phyloP scores from a whole-genome alignment of 2,113 vertebrate genomes.

The Albula glossodonta region DNA sequence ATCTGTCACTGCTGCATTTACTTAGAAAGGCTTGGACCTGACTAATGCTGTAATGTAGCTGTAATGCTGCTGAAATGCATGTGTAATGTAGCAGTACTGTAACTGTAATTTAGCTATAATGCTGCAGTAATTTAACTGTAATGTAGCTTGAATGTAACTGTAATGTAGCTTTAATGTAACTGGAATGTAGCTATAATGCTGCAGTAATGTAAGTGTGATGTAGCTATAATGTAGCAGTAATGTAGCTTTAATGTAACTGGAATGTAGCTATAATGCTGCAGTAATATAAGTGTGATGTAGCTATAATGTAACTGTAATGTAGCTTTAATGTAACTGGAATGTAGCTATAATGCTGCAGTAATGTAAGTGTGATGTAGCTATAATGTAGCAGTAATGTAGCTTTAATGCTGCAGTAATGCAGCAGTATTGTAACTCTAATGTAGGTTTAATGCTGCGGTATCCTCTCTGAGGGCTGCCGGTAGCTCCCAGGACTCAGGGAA shows the following conservation, averaged over 20 bases:
- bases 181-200: too few relatives aligned
- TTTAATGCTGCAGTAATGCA: constrained; percentile 20
- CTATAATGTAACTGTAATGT: neutral
- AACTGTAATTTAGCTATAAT: too few relatives aligned
- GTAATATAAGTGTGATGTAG: constrained; percentile 11
- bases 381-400: neutral
- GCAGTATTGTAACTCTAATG: neutral
- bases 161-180: constrained; percentile 14
- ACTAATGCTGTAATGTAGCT: neutral
- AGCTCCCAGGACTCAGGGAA: constrained; percentile 59
- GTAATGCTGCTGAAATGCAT: neutral
- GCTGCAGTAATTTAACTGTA: constrained; percentile 7
- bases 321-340: neutral
- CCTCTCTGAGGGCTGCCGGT: constrained; percentile 53
- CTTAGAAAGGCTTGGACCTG: too few relatives aligned
- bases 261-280: constrained; percentile 18
- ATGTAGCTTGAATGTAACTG: constrained; percentile 16
- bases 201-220: too few relatives aligned
- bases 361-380: too few relatives aligned
- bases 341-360: too few relatives aligned
- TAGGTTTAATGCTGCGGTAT: constrained; percentile 38
- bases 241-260: neutral
- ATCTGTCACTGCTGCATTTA: too few relatives aligned
- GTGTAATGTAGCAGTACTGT: constrained; percentile 7
- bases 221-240: too few relatives aligned